Percentiles rank a stretch among this genome's conserved stretches.
phyloP scores from a whole-genome alignment of 2,797 vertebrate genomes.

The Mico argentatus region DNA sequence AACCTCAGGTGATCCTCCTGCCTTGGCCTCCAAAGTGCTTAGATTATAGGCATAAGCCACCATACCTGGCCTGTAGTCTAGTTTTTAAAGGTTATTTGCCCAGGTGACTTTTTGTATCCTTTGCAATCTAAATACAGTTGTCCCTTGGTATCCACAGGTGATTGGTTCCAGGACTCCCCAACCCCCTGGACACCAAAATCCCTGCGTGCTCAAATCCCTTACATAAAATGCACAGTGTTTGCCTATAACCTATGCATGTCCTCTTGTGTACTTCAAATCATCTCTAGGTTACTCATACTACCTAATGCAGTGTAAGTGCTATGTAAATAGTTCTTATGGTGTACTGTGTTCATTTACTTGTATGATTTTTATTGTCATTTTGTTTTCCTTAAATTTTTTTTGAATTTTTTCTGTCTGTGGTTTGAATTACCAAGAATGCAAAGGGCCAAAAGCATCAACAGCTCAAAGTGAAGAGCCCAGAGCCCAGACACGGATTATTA shows the following conservation, averaged over 20 bases:
- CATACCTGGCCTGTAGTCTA: not conserved
- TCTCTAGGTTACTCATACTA: not conserved
- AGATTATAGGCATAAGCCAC: too few species aligned
- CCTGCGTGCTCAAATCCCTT: not conserved
- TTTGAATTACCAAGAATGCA: not conserved
- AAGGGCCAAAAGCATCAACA: not conserved
- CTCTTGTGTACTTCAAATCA: not conserved
- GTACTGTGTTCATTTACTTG: not conserved
- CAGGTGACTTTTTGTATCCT: not conserved
- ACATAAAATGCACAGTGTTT: not conserved
- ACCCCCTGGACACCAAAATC: not conserved
- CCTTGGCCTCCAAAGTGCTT: too few species aligned
- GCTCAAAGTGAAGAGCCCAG: not conserved
- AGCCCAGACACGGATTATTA: not conserved
- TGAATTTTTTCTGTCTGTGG: not conserved
- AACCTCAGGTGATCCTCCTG: too few species aligned
- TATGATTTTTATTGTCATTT: not conserved
- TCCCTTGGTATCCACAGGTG: not conserved
- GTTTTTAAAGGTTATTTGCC: not conserved
- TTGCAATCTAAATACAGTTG: not conserved
- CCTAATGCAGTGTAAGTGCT: not conserved
- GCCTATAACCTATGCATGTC: not conserved
- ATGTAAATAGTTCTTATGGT: not conserved
- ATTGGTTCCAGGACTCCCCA: not conserved
- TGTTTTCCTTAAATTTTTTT: not conserved